Conservation (phyloP, 37 sponge, comb jelly and placozoan species). For the Hormiphora californensis region DNA sequence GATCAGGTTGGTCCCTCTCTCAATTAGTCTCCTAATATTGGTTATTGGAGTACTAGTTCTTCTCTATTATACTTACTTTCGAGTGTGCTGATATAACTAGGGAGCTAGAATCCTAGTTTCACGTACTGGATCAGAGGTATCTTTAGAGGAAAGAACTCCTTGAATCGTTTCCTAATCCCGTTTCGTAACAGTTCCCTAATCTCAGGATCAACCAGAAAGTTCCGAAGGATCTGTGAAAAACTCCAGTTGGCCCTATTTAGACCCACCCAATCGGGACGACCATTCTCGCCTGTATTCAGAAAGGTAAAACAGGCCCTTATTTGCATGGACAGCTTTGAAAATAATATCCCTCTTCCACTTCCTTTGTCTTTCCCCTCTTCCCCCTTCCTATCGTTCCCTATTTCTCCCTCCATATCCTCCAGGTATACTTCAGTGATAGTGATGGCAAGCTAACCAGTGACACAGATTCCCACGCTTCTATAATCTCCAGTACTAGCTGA, state of each 20-base stretch:
- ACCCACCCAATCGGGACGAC: not conserved
- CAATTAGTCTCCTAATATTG: not conserved
- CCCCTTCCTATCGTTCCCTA: not conserved
- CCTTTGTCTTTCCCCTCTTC: not conserved
- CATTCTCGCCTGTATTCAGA: slow-evolving; percentile 30
- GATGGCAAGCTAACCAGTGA: not conserved
- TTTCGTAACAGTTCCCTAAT: too few species aligned
- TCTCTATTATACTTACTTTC: too few species aligned
- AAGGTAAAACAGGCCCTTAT: not conserved
- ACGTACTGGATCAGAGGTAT: too few species aligned
- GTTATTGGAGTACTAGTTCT: too few species aligned
- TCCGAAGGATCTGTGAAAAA: slow-evolving; percentile 22
- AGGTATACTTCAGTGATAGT: slow-evolving; percentile 38
- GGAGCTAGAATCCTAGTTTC: too few species aligned
- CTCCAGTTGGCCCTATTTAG: slow-evolving; percentile 7
- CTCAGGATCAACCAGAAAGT: slow-evolving; percentile 42
- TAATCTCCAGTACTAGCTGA: too few species aligned
- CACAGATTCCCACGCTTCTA: slow-evolving; percentile 50
- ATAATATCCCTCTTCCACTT: not conserved
- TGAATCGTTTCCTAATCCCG: not conserved
- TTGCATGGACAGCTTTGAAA: not conserved
- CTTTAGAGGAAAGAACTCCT: not conserved
- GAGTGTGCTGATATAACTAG: too few species aligned
- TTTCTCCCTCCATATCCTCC: not conserved
- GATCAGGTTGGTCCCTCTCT: slow-evolving; percentile 6